These are phyloP conservation scores for Crocodylus rhombifer DNA, from an alignment of 2,797 vertebrate genomes.

Conservation along the genomic window DNA sequence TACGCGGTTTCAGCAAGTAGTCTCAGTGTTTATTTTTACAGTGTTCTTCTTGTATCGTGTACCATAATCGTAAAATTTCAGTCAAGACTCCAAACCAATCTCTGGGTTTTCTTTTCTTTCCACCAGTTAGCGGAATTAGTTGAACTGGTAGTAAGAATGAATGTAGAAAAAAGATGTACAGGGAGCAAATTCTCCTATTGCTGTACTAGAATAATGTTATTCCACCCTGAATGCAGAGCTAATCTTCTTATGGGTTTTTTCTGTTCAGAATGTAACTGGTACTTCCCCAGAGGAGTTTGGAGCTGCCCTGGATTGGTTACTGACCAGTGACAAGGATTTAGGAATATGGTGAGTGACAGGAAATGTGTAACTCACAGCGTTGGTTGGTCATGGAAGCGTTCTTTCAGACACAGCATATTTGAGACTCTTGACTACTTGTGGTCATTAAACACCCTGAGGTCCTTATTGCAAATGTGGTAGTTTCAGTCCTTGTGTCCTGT, in stretches of 20 bases:
- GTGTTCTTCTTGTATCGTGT: constrained; percentile 36
- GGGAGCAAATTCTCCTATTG: not conserved
- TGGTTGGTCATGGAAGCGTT: not conserved
- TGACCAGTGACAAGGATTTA: constrained; percentile 83
- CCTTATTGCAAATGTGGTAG: not conserved
- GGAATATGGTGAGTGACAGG: constrained; percentile 80
- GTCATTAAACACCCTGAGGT: not conserved
- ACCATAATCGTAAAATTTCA: constrained; percentile 1
- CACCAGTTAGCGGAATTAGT: constrained; percentile 7
- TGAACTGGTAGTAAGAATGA: not conserved
- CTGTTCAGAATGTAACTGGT: constrained; percentile 79
- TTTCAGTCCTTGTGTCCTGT: not conserved
- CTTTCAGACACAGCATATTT: not conserved
- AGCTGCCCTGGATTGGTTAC: constrained; percentile 81
- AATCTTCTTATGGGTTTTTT: constrained; percentile 44
- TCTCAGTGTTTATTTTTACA: constrained; percentile 23
- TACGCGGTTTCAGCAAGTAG: constrained; percentile 66
- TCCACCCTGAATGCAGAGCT: constrained; percentile 26
- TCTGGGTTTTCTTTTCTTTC: constrained; percentile 11
- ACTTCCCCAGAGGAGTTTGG: constrained; percentile 76
- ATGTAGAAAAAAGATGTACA: not conserved
- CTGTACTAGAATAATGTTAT: not conserved
- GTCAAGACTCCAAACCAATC: not conserved
- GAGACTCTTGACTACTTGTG: not conserved
- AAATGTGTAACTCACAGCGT: accelerated